Evolutionary conservation across 2,113 vertebrate species (phyloP).

Genomic region (Rattus rattus): DNA sequence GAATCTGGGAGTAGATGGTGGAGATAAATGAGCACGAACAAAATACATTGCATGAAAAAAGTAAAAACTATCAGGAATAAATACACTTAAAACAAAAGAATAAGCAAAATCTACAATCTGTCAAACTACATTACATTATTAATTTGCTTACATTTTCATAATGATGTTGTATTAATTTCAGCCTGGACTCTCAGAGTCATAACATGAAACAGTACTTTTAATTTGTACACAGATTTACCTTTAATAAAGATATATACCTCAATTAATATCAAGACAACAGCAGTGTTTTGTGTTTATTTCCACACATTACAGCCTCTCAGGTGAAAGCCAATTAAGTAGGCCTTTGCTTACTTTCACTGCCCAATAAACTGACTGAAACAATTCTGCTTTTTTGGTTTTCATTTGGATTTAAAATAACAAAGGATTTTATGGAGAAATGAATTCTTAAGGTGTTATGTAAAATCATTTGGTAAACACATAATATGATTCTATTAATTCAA

Average conservation of each 20-base stretch:
- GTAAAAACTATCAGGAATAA: not conserved
- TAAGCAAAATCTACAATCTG: not conserved
- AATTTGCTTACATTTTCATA: slow-evolving; percentile 50
- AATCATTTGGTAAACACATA: slow-evolving; percentile 42
- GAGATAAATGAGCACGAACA: not conserved
- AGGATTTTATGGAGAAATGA: not conserved
- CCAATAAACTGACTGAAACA: not conserved
- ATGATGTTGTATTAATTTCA: slow-evolving; percentile 21
- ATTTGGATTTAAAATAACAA: slow-evolving; percentile 52
- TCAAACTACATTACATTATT: slow-evolving; percentile 43
- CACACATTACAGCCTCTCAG: not conserved
- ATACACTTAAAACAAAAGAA: not conserved
- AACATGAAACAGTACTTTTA: not conserved
- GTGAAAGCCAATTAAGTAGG: slow-evolving; percentile 7
- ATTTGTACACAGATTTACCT: slow-evolving; percentile 36
- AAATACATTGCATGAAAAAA: not conserved
- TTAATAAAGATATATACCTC: slow-evolving; percentile 5
- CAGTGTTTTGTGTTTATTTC: slow-evolving; percentile 25
- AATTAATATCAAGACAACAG: not conserved
- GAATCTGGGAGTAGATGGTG: not conserved
- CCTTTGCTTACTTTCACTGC: slow-evolving; percentile 29
- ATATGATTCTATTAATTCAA: slow-evolving; percentile 30
- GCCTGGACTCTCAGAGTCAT: not conserved
- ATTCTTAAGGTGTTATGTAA: slow-evolving; percentile 5
- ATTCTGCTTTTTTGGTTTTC: not conserved